Percentiles rank a stretch among this genome's conserved stretches.
phyloP scores from a whole-genome alignment of 53 echinoderm and acorn worm species.

The Paelopatides confundens region DNA sequence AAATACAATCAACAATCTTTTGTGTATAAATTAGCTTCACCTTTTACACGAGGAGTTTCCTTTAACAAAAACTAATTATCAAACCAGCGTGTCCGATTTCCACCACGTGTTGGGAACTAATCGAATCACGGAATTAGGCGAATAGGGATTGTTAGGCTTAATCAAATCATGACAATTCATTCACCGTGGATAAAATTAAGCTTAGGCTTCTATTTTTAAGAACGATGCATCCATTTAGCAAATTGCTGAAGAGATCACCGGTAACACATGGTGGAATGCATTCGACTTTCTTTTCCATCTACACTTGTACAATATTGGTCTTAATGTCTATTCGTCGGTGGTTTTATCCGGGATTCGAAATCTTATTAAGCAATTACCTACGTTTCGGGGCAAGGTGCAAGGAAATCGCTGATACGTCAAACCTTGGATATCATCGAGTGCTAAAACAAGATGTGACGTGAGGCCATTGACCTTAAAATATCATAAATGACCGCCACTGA shows the following conservation, averaged over 20 bases:
- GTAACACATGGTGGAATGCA: slow-evolving; percentile 5
- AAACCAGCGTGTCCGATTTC: slow-evolving; percentile 25
- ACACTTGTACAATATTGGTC: not conserved
- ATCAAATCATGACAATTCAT: slow-evolving; percentile 20
- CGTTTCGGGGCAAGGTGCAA: not conserved
- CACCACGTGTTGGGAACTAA: slow-evolving; percentile 23
- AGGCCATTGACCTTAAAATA: slow-evolving; percentile 17
- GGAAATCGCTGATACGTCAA: slow-evolving; percentile 6
- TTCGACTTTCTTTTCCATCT: not conserved
- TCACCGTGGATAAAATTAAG: slow-evolving; percentile 32
- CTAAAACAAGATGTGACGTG: not conserved
- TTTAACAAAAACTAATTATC: slow-evolving; percentile 19
- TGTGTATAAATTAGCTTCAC: slow-evolving; percentile 33
- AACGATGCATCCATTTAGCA: slow-evolving; percentile 23
- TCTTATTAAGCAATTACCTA: slow-evolving; percentile 33
- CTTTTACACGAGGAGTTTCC: not conserved
- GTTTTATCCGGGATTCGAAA: slow-evolving; percentile 22
- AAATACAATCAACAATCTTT: slow-evolving; percentile 22
- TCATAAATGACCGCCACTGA: not conserved
- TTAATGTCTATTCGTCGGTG: not conserved
- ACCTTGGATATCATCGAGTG: not conserved
- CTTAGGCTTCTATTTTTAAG: slow-evolving; percentile 16
- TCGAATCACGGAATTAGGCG: slow-evolving; percentile 27
- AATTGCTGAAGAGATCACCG: slow-evolving; percentile 21
- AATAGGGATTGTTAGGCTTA: slow-evolving; percentile 37